These are phyloP conservation scores for Exocentrus adspersus DNA, from an alignment of 2,888 invertebrate species.

Conservation along the genomic window DNA sequence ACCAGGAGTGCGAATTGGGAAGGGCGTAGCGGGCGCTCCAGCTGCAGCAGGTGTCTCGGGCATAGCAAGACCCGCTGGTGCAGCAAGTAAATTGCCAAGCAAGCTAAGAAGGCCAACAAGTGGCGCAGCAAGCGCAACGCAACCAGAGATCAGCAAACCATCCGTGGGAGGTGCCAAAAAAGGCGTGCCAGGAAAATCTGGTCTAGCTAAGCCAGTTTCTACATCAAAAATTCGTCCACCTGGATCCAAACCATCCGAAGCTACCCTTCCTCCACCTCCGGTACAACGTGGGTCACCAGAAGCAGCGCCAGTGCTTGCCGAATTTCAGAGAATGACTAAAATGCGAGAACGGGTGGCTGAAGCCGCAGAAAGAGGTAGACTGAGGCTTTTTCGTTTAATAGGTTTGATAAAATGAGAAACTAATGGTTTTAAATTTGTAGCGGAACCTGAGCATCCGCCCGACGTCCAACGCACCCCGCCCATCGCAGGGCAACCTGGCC, in stretches of 20 bases:
- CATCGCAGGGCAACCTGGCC: conserved; percentile 1
- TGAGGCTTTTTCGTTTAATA: neutral
- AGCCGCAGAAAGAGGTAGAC: neutral
- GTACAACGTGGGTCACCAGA: conserved; percentile 29
- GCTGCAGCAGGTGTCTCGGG: neutral
- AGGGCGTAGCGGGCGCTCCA: too few relatives aligned
- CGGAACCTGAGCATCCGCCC: conserved; percentile 23
- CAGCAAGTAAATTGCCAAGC: too few relatives aligned
- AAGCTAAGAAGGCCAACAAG: too few relatives aligned
- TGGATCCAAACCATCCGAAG: neutral
- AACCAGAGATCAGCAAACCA: too few relatives aligned
- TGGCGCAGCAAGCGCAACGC: too few relatives aligned
- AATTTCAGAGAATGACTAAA: conserved; percentile 6
- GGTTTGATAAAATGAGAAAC: neutral
- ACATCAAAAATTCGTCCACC: neutral
- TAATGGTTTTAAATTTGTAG: neutral
- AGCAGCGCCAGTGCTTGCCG: conserved; percentile 25
- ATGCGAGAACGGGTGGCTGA: neutral
- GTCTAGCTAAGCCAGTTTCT: neutral
- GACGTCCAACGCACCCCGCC: conserved; percentile 48
- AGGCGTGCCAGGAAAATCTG: too few relatives aligned
- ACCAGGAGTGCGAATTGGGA: neutral
- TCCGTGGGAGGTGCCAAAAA: too few relatives aligned
- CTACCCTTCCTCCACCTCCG: conserved; percentile 8
- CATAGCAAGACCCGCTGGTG: neutral